These are phyloP conservation scores for Corythaeola cristata DNA, from an alignment of 2,113 vertebrate species.

Conservation along the genomic window DNA sequence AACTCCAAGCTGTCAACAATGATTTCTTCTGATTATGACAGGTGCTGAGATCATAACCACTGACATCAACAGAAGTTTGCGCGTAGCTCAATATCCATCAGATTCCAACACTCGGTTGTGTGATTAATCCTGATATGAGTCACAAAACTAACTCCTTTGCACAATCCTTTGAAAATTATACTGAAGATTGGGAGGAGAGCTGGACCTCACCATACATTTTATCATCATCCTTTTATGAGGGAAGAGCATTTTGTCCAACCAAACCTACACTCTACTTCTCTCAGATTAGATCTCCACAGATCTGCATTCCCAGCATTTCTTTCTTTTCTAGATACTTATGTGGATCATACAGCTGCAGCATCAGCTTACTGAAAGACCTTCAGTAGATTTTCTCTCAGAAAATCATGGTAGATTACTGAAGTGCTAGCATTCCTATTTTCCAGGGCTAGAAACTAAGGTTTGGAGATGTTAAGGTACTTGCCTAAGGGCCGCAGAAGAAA, in stretches of 20 bases:
- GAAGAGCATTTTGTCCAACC: background rate
- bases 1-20: background rate
- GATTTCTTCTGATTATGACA: background rate
- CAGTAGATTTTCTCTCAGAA: background rate
- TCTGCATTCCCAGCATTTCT: background rate
- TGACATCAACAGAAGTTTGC: background rate
- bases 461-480: background rate
- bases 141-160: background rate
- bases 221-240: background rate
- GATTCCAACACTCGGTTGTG: background rate
- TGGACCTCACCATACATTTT: background rate
- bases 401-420: background rate
- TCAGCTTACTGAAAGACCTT: background rate
- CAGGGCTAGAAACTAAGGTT: background rate
- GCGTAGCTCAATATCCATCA: background rate
- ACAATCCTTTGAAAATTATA: background rate
- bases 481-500: background rate
- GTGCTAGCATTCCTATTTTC: background rate
- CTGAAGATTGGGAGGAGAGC: background rate
- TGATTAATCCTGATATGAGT: background rate
- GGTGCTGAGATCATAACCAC: background rate
- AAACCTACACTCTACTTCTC: background rate
- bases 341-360: background rate
- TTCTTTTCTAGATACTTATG: background rate
- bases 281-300: background rate